These are phyloP conservation scores for Aleiodes leptofemur DNA, from an alignment of 2,888 invertebrate species.

Conservation along the genomic window DNA sequence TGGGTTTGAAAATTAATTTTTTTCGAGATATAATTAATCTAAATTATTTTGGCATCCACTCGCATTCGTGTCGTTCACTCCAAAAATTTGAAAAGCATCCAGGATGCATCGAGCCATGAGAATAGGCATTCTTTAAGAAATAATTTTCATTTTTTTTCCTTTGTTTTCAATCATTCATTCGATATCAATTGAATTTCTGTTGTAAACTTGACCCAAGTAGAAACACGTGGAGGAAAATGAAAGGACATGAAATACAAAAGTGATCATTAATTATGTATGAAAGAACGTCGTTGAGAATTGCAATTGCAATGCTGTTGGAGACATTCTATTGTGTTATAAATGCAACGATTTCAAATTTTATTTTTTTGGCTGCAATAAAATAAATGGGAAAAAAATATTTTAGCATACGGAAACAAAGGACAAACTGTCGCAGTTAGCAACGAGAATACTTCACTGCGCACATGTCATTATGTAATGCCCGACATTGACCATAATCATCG, in stretches of 20 bases:
- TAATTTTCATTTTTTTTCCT: background rate
- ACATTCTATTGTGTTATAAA: no score
- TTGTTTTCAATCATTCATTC: background rate
- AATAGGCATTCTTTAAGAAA: background rate
- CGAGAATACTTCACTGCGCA: slow-evolving; percentile 21
- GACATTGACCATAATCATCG: slow-evolving; percentile 61
- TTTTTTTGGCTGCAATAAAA: no score
- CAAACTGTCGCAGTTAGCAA: background rate
- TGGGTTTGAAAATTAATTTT: background rate
- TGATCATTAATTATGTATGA: slow-evolving; percentile 46
- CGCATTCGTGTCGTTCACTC: slow-evolving; percentile 41
- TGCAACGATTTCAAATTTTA: no score
- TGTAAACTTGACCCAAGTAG: slow-evolving; percentile 19
- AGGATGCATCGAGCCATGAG: background rate
- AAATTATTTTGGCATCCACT: slow-evolving; percentile 20
- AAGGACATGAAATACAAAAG: slow-evolving; percentile 3
- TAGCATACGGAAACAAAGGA: slow-evolving; percentile 3
- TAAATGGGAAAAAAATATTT: background rate
- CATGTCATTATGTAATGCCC: slow-evolving; percentile 32
- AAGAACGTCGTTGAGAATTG: slow-evolving; percentile 21
- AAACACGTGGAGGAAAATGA: background rate
- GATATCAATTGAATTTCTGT: background rate
- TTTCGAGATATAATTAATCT: background rate
- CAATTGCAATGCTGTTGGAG: slow-evolving; percentile 12
- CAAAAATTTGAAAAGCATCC: slow-evolving; percentile 19